A percentile compares a stretch with the other conserved stretches of the same genome.
These are phyloP conservation scores for Scaptomyza tumidula DNA, from an alignment of 2,888 invertebrate species.

Conservation along the genomic window DNA sequence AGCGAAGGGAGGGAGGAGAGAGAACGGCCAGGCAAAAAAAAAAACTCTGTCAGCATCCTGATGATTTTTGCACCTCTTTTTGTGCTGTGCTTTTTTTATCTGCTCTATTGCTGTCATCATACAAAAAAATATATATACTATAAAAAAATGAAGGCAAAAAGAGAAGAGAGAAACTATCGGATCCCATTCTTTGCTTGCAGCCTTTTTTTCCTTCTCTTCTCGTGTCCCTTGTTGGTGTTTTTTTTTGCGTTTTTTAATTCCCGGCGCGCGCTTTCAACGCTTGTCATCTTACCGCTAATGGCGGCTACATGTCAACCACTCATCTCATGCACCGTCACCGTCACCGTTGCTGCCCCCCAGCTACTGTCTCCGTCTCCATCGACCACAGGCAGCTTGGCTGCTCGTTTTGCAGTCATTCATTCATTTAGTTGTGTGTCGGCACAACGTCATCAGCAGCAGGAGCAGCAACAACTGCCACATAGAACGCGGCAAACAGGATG, in stretches of 20 bases:
- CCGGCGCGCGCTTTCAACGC: conserved; percentile 77
- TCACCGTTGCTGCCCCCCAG: too few relatives aligned
- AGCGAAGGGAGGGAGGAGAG: too few relatives aligned
- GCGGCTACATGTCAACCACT: conserved; percentile 80
- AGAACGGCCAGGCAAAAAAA: conserved; percentile 2
- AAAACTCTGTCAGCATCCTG: conserved; percentile 61
- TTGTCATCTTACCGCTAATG: conserved; percentile 80
- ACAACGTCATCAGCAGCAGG: conserved; percentile 43
- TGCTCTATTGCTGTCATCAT: conserved; percentile 66
- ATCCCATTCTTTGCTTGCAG: conserved; percentile 44
- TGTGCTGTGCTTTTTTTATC: conserved; percentile 39
- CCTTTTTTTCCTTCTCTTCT: conserved; percentile 3
- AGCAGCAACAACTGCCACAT: conserved; percentile 2
- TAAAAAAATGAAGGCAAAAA: not conserved
- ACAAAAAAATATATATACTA: too few relatives aligned
- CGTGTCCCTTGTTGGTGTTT: not conserved
- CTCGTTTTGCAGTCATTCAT: conserved; percentile 70
- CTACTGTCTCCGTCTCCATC: conserved; percentile 7
- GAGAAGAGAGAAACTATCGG: conserved; percentile 58
- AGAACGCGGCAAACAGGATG: conserved; percentile 34
- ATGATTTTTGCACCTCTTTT: conserved; percentile 76
- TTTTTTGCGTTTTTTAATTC: conserved; percentile 62
- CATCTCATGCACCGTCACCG: conserved; percentile 57
- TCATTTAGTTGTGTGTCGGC: conserved; percentile 44
- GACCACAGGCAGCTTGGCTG: conserved; percentile 34